Percentiles rank a stretch among this genome's conserved stretches.
Conservation (phyloP, 1,140 invertebrate genomes). For the Drosophila ercepeae region DNA sequence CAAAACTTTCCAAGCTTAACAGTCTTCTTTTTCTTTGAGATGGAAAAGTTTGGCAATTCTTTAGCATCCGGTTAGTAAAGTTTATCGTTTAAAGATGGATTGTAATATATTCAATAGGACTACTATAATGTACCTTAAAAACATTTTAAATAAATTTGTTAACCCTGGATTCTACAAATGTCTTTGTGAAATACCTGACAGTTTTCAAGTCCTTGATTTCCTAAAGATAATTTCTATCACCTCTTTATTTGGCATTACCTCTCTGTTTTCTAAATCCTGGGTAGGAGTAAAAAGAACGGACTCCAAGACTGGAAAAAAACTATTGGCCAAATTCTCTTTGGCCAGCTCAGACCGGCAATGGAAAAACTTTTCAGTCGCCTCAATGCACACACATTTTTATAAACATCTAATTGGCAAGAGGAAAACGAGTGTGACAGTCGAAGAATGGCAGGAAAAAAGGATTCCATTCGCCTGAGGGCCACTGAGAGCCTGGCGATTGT, state of each 20-base stretch:
- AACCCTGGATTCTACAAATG: background rate
- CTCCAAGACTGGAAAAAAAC: background rate
- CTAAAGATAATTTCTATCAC: background rate
- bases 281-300: slow-evolving; percentile 1
- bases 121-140: too few relatives aligned
- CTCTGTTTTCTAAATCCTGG: slow-evolving; percentile 15
- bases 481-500: slow-evolving; percentile 59
- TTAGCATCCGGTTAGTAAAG: background rate
- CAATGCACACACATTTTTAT: slow-evolving; percentile 67
- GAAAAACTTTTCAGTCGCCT: slow-evolving; percentile 67
- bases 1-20: slow-evolving; percentile 56
- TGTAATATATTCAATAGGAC: too few relatives aligned
- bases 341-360: slow-evolving; percentile 43
- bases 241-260: slow-evolving; percentile 11
- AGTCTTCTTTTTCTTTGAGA: background rate
- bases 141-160: background rate
- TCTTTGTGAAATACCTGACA: background rate
- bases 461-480: slow-evolving; percentile 58
- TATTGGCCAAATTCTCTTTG: slow-evolving; percentile 24
- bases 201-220: slow-evolving; percentile 1
- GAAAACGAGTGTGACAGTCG: slow-evolving; percentile 46
- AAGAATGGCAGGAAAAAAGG: slow-evolving; percentile 26
- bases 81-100: background rate
- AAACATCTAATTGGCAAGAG: slow-evolving; percentile 71
- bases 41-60: background rate